Evolutionary conservation across 2,113 vertebrate species (phyloP).

Genomic region (Solea solea): DNA sequence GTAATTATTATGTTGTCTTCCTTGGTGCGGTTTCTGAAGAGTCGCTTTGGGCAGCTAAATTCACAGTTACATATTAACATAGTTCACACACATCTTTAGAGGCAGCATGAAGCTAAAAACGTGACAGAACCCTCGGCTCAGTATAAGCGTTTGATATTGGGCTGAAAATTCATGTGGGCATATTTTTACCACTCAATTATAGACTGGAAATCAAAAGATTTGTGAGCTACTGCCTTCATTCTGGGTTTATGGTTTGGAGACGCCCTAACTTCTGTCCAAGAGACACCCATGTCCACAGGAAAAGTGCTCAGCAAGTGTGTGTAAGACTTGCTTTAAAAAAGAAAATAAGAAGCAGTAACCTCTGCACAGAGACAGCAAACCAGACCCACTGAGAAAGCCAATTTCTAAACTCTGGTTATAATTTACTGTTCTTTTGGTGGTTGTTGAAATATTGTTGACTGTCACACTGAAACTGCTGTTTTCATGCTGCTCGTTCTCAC

Average conservation of each 20-base stretch:
- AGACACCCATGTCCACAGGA: background rate
- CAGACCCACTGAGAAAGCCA: too few relatives aligned
- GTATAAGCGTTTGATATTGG: background rate
- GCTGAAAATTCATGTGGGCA: background rate
- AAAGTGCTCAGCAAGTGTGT: background rate
- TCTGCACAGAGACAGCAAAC: background rate
- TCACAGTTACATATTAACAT: background rate
- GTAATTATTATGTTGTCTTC: background rate
- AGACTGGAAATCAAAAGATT: background rate
- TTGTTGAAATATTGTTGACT: too few relatives aligned
- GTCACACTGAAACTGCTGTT: too few relatives aligned
- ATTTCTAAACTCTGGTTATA: too few relatives aligned
- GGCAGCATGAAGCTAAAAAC: background rate
- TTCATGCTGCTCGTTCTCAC: too few relatives aligned
- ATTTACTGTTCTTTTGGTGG: too few relatives aligned
- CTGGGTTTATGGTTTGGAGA: constrained; percentile 15
- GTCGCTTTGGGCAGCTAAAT: background rate
- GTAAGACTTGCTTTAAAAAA: background rate
- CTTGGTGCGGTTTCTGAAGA: constrained; percentile 7
- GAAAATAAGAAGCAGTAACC: background rate
- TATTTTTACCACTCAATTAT: background rate
- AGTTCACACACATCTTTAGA: background rate
- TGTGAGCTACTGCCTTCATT: constrained; percentile 6
- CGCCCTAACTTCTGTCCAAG: background rate
- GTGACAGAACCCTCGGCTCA: background rate